A percentile compares a stretch with the other conserved stretches of the same genome.
phyloP scores from a whole-genome alignment of 2,888 invertebrate genomes.

The Ophonus ardosiacus region DNA sequence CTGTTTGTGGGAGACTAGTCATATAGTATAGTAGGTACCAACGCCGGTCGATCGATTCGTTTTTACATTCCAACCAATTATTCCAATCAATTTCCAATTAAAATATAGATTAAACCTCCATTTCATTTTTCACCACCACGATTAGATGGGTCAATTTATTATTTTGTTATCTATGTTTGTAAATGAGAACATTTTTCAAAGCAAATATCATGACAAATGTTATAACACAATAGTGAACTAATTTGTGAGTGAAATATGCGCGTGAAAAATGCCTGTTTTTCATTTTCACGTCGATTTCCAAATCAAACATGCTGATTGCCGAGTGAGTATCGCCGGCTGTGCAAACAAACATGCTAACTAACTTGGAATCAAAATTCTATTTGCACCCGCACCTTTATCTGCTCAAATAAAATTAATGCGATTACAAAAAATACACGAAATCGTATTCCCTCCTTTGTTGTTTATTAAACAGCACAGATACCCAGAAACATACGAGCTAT shows the following conservation, averaged over 20 bases:
- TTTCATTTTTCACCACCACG: constrained; percentile 22
- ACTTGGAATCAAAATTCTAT: constrained; percentile 49
- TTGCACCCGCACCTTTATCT: constrained; percentile 17
- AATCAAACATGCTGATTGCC: constrained; percentile 40
- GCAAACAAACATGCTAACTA: constrained; percentile 30
- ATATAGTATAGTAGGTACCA: not conserved
- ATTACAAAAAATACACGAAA: constrained; percentile 2
- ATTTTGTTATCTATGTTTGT: not conserved
- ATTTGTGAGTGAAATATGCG: constrained; percentile 9
- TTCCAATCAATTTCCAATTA: constrained; percentile 39
- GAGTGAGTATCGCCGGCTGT: constrained; percentile 8
- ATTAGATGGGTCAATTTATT: constrained; percentile 10
- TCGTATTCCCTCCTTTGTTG: not conserved
- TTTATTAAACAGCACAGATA: constrained; percentile 11
- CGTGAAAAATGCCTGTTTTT: not conserved
- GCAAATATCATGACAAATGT: not conserved
- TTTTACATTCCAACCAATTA: constrained; percentile 28
- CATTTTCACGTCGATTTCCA: constrained; percentile 36
- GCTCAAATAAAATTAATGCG: constrained; percentile 18
- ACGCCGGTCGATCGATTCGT: not conserved
- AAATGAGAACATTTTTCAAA: constrained; percentile 17
- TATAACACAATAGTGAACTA: not conserved
- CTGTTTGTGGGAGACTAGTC: constrained; percentile 30
- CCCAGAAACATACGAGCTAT: not conserved
- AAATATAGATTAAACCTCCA: constrained; percentile 17